phyloP scores from a whole-genome alignment of 1,140 invertebrate genomes.

The Hormaphis cornu region DNA sequence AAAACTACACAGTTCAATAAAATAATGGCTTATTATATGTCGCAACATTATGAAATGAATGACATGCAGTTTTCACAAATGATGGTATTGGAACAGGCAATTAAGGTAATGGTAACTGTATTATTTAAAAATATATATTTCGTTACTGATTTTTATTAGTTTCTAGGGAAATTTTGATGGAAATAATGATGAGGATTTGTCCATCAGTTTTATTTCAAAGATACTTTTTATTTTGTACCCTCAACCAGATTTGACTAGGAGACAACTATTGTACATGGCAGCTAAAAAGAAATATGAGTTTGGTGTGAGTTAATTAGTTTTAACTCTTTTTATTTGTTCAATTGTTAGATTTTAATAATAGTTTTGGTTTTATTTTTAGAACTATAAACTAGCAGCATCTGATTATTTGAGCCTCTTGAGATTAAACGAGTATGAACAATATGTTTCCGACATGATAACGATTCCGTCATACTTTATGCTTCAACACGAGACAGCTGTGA shows the following conservation, averaged over 20 bases:
- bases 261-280: background rate
- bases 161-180: slow-evolving; percentile 1
- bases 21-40: slow-evolving; percentile 18
- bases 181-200: background rate
- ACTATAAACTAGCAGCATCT: background rate
- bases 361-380: background rate
- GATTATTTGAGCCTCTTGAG: slow-evolving; percentile 7
- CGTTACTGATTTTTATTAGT: background rate
- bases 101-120: background rate
- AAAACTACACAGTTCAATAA: background rate
- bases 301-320: background rate
- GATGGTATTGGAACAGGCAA: background rate
- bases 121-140: background rate
- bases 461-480: slow-evolving; percentile 18
- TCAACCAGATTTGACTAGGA: slow-evolving; percentile 3
- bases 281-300: slow-evolving; percentile 8
- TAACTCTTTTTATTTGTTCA: background rate
- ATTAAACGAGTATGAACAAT: background rate
- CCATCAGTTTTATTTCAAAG: background rate
- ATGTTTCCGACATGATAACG: background rate
- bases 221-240: background rate
- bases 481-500: background rate
- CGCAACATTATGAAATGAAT: slow-evolving; percentile 9
- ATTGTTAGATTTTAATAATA: background rate
- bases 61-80: slow-evolving; percentile 9